Conservation (phyloP, 1,140 invertebrate genomes). For the Polypedilum vanderplanki region DNA sequence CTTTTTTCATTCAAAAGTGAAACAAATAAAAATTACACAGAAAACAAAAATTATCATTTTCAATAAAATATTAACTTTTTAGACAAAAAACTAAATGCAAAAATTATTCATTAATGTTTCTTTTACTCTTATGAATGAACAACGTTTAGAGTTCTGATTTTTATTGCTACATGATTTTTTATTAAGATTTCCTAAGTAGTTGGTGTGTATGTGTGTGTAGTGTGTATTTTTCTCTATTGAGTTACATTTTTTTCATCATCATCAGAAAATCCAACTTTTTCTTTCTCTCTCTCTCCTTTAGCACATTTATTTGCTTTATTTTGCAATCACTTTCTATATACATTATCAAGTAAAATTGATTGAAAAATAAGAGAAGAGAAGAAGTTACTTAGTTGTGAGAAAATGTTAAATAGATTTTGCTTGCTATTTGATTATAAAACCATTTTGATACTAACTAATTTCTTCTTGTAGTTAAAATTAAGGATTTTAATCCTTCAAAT, state of each 20-base stretch:
- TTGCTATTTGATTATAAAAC: background rate
- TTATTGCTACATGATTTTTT: constrained; percentile 27
- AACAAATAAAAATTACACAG: no score
- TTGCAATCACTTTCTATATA: background rate
- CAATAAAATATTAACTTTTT: background rate
- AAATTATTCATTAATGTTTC: background rate
- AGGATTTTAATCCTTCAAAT: background rate
- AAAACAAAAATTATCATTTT: no score
- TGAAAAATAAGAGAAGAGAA: background rate
- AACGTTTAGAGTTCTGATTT: constrained; percentile 3
- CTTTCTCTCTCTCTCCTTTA: background rate
- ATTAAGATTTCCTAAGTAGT: background rate
- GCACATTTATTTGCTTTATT: background rate
- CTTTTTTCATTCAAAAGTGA: no score
- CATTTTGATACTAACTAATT: background rate
- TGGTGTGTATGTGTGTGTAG: background rate
- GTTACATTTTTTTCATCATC: background rate
- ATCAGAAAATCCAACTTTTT: background rate
- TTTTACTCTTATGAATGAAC: constrained; percentile 9
- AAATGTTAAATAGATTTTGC: background rate
- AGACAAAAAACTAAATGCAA: background rate
- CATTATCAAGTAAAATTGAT: background rate
- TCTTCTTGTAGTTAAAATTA: background rate
- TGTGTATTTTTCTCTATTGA: background rate
- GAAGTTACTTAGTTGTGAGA: background rate